Conservation (phyloP, 2,888 invertebrate species). For the Pollenia labialis region DNA sequence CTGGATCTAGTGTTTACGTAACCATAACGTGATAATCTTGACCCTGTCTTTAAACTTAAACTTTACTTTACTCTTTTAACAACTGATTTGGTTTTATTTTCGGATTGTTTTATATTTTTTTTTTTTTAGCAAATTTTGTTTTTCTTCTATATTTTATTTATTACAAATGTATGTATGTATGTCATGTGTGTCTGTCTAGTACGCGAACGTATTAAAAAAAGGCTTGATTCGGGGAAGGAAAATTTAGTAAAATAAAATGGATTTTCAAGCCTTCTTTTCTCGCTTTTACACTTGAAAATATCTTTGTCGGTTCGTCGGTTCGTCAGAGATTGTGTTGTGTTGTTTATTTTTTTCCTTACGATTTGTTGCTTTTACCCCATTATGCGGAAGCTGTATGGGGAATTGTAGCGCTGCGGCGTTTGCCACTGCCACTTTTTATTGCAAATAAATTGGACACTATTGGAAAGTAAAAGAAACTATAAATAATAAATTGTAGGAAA, state of each 20-base stretch:
- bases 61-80: neutral
- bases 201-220: neutral
- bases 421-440: conserved; percentile 54
- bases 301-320: conserved; percentile 55
- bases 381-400: conserved; percentile 62
- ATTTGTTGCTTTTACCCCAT: conserved; percentile 31
- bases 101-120: conserved; percentile 13
- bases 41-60: no score
- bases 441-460: conserved; percentile 69
- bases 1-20: no score
- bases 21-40: no score
- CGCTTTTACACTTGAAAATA: conserved; percentile 46
- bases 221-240: conserved; percentile 43
- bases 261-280: conserved; percentile 51
- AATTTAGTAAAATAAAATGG: conserved; percentile 14
- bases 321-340: conserved; percentile 35
- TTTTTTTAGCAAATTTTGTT: neutral
- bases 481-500: conserved; percentile 37
- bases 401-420: conserved; percentile 20
- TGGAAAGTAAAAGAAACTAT: conserved; percentile 66
- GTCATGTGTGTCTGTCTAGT: conserved; percentile 1
- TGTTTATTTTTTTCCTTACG: neutral
- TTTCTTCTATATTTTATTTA: conserved; percentile 48
- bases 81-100: neutral
- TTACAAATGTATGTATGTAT: conserved; percentile 49